Percentiles rank a stretch among this genome's conserved stretches.
Evolutionary conservation across 1,140 invertebrate species (phyloP).

Genomic region (Magallana gigas): DNA sequence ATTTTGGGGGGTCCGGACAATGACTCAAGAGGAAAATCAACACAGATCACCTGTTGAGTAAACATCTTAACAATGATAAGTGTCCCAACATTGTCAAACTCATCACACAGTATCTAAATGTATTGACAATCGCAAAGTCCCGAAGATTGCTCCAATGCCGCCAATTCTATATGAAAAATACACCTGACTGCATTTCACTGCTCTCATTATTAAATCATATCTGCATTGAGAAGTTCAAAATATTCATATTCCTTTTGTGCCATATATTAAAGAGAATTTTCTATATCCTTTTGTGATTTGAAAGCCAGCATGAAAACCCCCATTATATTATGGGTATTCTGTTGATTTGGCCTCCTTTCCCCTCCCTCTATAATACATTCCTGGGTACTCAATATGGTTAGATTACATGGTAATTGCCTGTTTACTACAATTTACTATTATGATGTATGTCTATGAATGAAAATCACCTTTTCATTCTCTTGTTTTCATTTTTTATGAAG

Average conservation of each 20-base stretch:
- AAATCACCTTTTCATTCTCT: too few species aligned
- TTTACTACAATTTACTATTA: too few species aligned
- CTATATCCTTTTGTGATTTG: neutral
- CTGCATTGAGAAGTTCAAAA: neutral
- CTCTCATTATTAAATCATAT: conserved; percentile 17
- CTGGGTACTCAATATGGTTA: too few species aligned
- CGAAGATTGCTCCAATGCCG: neutral
- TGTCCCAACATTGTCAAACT: neutral
- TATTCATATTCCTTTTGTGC: conserved; percentile 15
- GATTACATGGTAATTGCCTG: too few species aligned
- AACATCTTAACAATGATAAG: conserved; percentile 22
- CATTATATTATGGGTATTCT: neutral
- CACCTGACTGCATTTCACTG: neutral
- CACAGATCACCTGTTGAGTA: conserved; percentile 6
- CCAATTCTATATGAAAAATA: neutral
- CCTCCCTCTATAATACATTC: too few species aligned
- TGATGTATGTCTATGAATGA: too few species aligned
- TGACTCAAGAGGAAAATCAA: conserved; percentile 16
- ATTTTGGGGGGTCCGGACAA: conserved; percentile 11
- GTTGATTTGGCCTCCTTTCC: neutral
- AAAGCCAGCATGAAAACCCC: neutral
- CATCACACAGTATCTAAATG: neutral
- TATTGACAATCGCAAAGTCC: neutral
- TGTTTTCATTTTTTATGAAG: too few species aligned
- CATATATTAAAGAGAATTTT: neutral